phyloP scores from a whole-genome alignment of 2,888 invertebrate genomes.

The Noctua janthe region DNA sequence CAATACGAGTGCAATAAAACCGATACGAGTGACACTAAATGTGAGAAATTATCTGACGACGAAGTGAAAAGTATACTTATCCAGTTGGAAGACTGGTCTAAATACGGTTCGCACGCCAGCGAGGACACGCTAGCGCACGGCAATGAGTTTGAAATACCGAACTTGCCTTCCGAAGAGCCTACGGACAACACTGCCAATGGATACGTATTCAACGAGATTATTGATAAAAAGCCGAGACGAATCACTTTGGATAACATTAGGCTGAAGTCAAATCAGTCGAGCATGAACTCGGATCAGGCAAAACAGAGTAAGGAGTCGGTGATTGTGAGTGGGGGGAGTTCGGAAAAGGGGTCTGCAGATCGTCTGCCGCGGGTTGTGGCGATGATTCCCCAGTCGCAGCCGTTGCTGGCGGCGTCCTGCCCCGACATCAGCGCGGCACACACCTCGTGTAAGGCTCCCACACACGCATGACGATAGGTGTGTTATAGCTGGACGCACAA shows the following conservation, averaged over 20 bases:
- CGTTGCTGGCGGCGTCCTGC: constrained; percentile 75
- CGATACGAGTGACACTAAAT: constrained; percentile 79
- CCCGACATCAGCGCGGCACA: constrained; percentile 76
- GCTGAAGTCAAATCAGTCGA: constrained; percentile 80
- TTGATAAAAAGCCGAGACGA: constrained; percentile 86
- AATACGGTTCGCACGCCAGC: constrained; percentile 86
- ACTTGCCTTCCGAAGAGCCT: constrained; percentile 84
- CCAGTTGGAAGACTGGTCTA: constrained; percentile 88
- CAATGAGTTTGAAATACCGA: constrained; percentile 86
- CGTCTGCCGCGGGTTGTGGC: constrained; percentile 71
- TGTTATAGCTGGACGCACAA: constrained; percentile 81
- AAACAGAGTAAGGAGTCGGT: constrained; percentile 75
- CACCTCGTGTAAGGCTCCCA: constrained; percentile 80
- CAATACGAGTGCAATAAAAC: constrained; percentile 83
- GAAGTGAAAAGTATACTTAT: constrained; percentile 88
- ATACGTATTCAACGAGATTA: constrained; percentile 88
- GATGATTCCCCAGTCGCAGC: constrained; percentile 61
- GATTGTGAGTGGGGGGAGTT: constrained; percentile 70
- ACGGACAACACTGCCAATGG: constrained; percentile 74
- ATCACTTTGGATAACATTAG: constrained; percentile 87
- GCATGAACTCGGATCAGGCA: constrained; percentile 72
- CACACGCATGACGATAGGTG: constrained; percentile 87
- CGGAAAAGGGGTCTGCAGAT: constrained; percentile 74
- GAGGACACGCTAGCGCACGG: constrained; percentile 87
- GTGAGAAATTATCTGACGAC: constrained; percentile 82